Conservation (phyloP, 2,888 invertebrate species). For the Platycnemis pennipes region DNA sequence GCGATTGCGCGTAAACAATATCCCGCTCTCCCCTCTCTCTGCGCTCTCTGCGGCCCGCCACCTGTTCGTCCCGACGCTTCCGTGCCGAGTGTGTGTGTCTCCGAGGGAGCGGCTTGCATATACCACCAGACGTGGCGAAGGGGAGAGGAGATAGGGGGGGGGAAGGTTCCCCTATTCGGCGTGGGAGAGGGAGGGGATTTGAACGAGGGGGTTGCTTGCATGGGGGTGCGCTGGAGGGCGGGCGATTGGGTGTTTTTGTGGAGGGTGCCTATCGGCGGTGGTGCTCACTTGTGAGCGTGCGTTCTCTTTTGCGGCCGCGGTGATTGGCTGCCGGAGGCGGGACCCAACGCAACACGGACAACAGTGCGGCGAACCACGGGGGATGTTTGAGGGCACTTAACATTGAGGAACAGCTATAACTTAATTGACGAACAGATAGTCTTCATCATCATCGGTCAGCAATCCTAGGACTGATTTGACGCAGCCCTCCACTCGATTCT, state of each 20-base stretch:
- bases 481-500: too few relatives aligned
- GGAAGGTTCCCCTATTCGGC: not conserved
- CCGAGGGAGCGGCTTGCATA: constrained; percentile 23
- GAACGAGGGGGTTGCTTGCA: not conserved
- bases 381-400: too few relatives aligned
- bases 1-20: too few relatives aligned
- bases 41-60: not conserved
- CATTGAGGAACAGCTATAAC: too few relatives aligned
- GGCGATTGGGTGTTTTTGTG: not conserved
- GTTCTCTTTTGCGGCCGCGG: not conserved
- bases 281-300: not conserved
- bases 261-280: not conserved
- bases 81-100: constrained; percentile 20
- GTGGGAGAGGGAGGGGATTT: not conserved
- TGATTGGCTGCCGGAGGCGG: too few relatives aligned
- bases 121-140: constrained; percentile 43
- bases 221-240: not conserved
- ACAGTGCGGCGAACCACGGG: too few relatives aligned
- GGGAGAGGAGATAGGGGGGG: not conserved
- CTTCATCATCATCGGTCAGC: too few relatives aligned
- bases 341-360: too few relatives aligned
- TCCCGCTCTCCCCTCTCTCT: too few relatives aligned
- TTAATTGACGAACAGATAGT: too few relatives aligned
- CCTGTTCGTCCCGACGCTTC: constrained; percentile 45
- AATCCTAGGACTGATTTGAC: too few relatives aligned